These are phyloP conservation scores for Philopotamus ludificatus DNA, from an alignment of 1,140 invertebrate species.

Conservation along the genomic window DNA sequence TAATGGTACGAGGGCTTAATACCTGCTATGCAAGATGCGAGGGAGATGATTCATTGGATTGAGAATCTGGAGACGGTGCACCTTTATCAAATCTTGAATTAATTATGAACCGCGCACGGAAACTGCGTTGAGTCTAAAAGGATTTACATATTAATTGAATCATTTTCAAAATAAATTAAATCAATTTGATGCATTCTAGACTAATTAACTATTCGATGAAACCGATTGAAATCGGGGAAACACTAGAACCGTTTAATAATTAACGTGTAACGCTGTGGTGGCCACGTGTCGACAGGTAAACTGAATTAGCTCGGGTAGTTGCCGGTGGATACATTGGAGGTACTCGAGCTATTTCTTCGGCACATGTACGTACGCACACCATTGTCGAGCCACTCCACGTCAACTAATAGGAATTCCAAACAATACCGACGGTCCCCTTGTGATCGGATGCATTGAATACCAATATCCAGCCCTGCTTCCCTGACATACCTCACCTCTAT, in stretches of 20 bases:
- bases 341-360: slow-evolving; percentile 5
- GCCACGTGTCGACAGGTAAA: slow-evolving; percentile 19
- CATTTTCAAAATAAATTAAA: too few relatives aligned
- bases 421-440: slow-evolving; percentile 15
- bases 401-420: slow-evolving; percentile 27
- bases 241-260: too few relatives aligned
- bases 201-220: too few relatives aligned
- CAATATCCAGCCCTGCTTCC: neutral
- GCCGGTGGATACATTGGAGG: neutral
- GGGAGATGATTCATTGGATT: slow-evolving; percentile 21
- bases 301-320: slow-evolving; percentile 12
- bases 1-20: slow-evolving; percentile 16
- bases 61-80: neutral
- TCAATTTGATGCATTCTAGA: too few relatives aligned
- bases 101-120: too few relatives aligned
- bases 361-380: neutral
- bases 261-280: neutral
- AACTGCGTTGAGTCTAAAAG: too few relatives aligned
- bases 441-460: slow-evolving; percentile 13
- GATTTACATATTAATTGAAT: too few relatives aligned
- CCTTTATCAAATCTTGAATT: slow-evolving; percentile 9
- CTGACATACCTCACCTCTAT: too few relatives aligned
- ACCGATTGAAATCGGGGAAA: too few relatives aligned
- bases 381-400: slow-evolving; percentile 15
- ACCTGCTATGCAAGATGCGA: neutral